A percentile compares a stretch with the other conserved stretches of the same genome.
These are phyloP conservation scores for Platyrinchus mystaceus DNA, from an alignment of 2,797 vertebrate genomes.

Conservation along the genomic window DNA sequence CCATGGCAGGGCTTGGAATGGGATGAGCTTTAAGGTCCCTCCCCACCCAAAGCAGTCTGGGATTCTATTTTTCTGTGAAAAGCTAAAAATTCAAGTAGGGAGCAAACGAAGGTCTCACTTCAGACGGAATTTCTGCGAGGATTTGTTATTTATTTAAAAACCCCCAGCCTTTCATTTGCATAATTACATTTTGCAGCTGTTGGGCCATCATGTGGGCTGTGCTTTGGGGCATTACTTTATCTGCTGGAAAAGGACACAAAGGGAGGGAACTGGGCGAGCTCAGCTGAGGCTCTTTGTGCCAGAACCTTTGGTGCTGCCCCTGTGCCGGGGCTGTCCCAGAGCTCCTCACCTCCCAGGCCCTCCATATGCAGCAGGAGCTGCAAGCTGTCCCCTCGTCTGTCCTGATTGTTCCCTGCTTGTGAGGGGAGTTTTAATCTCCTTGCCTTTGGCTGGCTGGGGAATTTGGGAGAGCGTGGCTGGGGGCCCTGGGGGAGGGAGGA, in stretches of 20 bases:
- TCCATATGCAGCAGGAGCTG: not conserved
- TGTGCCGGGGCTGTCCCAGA: not conserved
- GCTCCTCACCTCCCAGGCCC: not conserved
- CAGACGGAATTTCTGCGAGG: not conserved
- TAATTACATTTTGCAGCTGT: constrained; percentile 26
- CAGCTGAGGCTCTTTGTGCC: not conserved
- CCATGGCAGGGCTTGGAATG: not conserved
- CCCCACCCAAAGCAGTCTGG: not conserved
- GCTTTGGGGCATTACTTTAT: constrained; percentile 8
- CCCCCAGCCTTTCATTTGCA: not conserved
- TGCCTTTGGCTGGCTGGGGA: not conserved
- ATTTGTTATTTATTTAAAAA: not conserved
- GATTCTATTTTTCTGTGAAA: not conserved
- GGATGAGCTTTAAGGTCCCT: not conserved
- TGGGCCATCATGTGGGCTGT: not conserved
- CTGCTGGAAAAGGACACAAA: not conserved
- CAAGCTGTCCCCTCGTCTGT: not conserved
- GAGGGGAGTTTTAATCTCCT: not conserved
- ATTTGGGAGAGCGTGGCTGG: not conserved
- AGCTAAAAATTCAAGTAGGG: not conserved
- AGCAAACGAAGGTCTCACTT: not conserved
- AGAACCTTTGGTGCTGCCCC: not conserved
- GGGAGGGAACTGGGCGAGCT: not conserved
- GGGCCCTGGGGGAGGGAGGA: not conserved
- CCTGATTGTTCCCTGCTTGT: not conserved